phyloP scores from a whole-genome alignment of 2,113 vertebrate genomes.

The Syrrhaptes paradoxus region DNA sequence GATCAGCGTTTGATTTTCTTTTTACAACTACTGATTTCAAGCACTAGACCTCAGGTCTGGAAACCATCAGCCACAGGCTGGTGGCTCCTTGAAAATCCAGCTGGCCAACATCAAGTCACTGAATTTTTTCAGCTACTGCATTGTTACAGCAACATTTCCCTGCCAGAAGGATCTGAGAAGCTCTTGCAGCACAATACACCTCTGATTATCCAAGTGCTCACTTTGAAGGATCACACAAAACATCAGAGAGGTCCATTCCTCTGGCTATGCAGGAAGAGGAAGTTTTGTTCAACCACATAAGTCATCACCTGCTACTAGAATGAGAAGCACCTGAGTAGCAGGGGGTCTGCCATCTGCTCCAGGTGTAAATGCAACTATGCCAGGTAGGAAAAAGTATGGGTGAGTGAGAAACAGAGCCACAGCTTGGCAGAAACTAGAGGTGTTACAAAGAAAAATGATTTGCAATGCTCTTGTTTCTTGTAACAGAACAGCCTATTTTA shows the following conservation, averaged over 20 bases:
- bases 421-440: background rate
- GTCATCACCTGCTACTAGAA: rapidly evolving
- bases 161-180: background rate
- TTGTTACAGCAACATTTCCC: background rate
- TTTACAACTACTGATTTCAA: background rate
- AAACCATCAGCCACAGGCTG: background rate
- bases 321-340: background rate
- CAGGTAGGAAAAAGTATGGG: background rate
- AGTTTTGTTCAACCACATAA: background rate
- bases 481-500: background rate
- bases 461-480: background rate
- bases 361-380: background rate
- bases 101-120: background rate
- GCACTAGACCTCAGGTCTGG: background rate
- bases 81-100: background rate
- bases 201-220: rapidly evolving
- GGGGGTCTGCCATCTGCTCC: background rate
- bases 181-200: background rate
- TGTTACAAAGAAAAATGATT: background rate
- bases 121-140: background rate
- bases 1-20: background rate
- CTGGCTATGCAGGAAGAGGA: background rate
- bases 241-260: background rate
- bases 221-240: background rate
- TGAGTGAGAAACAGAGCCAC: background rate